Percentiles rank a stretch among this genome's conserved stretches.
Conservation (phyloP, 2,797 vertebrate species). For the Poeciliopsis infans region DNA sequence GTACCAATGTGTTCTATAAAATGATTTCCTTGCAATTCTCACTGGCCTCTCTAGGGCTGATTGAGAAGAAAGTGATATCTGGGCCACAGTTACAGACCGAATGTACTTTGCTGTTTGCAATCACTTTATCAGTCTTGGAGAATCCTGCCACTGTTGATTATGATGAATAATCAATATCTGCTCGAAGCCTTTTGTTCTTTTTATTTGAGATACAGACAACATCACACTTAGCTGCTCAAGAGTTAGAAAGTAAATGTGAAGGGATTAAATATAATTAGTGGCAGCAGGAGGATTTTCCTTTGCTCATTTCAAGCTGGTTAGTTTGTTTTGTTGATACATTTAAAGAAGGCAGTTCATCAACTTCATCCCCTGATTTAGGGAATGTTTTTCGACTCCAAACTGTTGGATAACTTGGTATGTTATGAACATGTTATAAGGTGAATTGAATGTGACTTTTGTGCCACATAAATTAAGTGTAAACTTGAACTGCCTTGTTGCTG, state of each 20-base stretch:
- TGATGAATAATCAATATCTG: conserved; percentile 36
- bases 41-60: not conserved
- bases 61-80: not conserved
- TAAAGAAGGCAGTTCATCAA: not conserved
- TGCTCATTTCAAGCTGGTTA: not conserved
- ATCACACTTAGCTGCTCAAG: conserved; percentile 1
- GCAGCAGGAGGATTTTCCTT: not conserved
- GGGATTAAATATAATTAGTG: not conserved
- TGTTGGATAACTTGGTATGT: not conserved
- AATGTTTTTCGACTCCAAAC: not conserved
- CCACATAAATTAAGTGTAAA: not conserved
- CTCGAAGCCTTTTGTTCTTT: conserved; percentile 2
- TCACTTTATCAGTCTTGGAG: not conserved
- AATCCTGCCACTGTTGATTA: conserved; percentile 8
- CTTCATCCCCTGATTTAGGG: not conserved
- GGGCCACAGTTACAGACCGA: not conserved
- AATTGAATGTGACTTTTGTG: not conserved
- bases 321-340: not conserved
- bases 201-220: conserved; percentile 25
- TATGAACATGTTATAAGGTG: not conserved
- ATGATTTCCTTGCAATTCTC: not conserved
- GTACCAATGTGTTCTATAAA: not conserved
- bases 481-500: not conserved
- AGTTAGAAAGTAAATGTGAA: not conserved
- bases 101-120: not conserved